phyloP scores from a whole-genome alignment of 1,140 invertebrate genomes.

The Lutraria rhynchaena region DNA sequence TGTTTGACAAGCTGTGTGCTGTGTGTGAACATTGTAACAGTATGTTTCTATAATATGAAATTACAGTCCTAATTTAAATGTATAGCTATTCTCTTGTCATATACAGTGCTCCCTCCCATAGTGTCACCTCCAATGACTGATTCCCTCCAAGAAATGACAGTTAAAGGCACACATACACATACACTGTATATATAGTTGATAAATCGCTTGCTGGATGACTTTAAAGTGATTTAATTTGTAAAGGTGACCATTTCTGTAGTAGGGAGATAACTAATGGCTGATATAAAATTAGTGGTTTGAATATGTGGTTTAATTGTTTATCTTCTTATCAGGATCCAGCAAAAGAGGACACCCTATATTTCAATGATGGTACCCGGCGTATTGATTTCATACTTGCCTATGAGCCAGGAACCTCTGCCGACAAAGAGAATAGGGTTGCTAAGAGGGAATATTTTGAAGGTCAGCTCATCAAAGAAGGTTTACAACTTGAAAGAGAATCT shows the following conservation, averaged over 20 bases:
- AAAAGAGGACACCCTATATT: slow-evolving; percentile 82
- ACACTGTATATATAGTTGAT: neutral
- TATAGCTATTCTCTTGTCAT: neutral
- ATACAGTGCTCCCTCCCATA: too few species aligned
- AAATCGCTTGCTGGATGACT: neutral
- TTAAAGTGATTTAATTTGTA: neutral
- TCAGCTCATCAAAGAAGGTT: slow-evolving; percentile 52
- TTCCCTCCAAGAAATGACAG: too few species aligned
- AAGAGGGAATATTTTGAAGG: slow-evolving; percentile 58
- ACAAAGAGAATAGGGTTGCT: slow-evolving; percentile 47
- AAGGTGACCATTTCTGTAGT: neutral
- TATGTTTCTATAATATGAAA: too few species aligned
- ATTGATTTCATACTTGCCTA: slow-evolving; percentile 95
- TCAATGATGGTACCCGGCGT: slow-evolving; percentile 90
- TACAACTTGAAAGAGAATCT: slow-evolving; percentile 63
- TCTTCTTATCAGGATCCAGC: slow-evolving; percentile 4
- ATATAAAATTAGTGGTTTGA: neutral
- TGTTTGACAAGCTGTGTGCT: too few species aligned
- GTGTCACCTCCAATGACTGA: too few species aligned
- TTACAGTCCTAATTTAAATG: neutral
- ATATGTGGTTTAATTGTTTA: neutral
- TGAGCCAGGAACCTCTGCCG: slow-evolving; percentile 33
- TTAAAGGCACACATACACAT: too few species aligned
- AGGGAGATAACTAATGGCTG: neutral
- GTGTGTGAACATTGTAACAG: too few species aligned